phyloP scores from a whole-genome alignment of 92 coral and sea anemone genomes.

The Nematostella vectensis region DNA sequence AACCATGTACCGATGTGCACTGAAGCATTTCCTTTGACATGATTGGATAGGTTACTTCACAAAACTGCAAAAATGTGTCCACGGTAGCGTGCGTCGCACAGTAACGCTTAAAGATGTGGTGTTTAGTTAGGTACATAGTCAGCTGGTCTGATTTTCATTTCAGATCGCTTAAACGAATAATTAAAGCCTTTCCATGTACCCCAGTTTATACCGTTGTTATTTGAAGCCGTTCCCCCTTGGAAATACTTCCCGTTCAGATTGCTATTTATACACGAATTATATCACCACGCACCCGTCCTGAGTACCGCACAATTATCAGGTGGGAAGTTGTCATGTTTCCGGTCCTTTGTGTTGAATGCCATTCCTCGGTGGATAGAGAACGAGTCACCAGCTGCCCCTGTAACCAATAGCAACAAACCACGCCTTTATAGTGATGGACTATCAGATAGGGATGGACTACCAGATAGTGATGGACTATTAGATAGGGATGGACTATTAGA shows the following conservation, averaged over 20 bases:
- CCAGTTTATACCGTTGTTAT: slow-evolving; percentile 46
- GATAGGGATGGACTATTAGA: too few species aligned
- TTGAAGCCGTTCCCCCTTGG: slow-evolving; percentile 25
- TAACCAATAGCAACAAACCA: not conserved
- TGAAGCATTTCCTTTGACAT: too few species aligned
- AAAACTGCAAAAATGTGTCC: too few species aligned
- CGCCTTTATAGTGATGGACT: not conserved
- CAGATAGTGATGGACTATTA: too few species aligned
- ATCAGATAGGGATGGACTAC: too few species aligned
- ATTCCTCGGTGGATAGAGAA: slow-evolving; percentile 19
- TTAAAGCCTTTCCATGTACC: slow-evolving; percentile 33
- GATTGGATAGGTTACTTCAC: too few species aligned
- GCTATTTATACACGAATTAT: slow-evolving; percentile 13
- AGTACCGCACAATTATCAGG: slow-evolving; percentile 22
- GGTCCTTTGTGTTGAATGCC: slow-evolving; percentile 35
- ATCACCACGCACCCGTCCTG: slow-evolving; percentile 48
- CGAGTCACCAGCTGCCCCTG: slow-evolving; percentile 38
- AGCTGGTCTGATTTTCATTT: slow-evolving; percentile 55
- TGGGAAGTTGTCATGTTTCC: slow-evolving; percentile 9
- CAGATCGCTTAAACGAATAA: slow-evolving; percentile 40
- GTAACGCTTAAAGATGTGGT: too few species aligned
- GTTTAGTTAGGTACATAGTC: slow-evolving; percentile 9
- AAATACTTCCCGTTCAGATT: slow-evolving; percentile 41
- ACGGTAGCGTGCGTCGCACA: too few species aligned
- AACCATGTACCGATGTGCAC: too few species aligned